Evolutionary conservation across 2,888 invertebrate genomes (phyloP), one percentile per base, ranked within the genome.

Genomic region (Rhagonycha lutea): DNA sequence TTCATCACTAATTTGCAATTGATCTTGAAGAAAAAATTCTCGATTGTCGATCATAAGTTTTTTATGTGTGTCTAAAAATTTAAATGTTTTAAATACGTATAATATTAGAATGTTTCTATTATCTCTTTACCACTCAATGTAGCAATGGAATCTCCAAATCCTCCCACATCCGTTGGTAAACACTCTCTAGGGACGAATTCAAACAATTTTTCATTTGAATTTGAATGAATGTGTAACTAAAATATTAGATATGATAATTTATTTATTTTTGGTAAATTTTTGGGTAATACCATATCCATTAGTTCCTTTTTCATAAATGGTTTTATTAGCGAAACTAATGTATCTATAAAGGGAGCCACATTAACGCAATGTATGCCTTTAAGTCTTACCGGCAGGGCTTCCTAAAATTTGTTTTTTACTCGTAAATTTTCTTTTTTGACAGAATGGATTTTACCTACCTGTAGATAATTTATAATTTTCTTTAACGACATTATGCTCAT

Each of bases 251-350:
- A 24, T 14, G 23, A 63, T 63, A 14, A 0, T 24, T 24, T 3
- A 3, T 12, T 10, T 14, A 9, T 3, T 2, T 14, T 32, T 28
- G 8, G 0, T 5, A n/a, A 10, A 8, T 18, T 18, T 11, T 10
- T 9, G 14, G 10, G 11, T 9, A 23, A 10, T 78, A 84, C 84
- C 78, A 83, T 76, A 67, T 83, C 82, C n/a, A 82, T 63, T 0
- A 94, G 85, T 61, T 91, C 90, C 81, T 93, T 94, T 83, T 92
- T 94, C 90, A 94, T 91, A 83, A 95, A 94, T 0, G 94, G 94
- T 83, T 89, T 91, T 87, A 94, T 89, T 79, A 95, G 83, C 76
- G 91, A 90, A 87, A 95, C 84, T 75, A 94, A 85, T 82, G 91
- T 92, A 82, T 94, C 94, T 89, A 94, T 91, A 80, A 94, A 92